Base-by-base conservation (phyloP, 1,140 invertebrate species). In the Drosophila lacteicornis region DNA sequence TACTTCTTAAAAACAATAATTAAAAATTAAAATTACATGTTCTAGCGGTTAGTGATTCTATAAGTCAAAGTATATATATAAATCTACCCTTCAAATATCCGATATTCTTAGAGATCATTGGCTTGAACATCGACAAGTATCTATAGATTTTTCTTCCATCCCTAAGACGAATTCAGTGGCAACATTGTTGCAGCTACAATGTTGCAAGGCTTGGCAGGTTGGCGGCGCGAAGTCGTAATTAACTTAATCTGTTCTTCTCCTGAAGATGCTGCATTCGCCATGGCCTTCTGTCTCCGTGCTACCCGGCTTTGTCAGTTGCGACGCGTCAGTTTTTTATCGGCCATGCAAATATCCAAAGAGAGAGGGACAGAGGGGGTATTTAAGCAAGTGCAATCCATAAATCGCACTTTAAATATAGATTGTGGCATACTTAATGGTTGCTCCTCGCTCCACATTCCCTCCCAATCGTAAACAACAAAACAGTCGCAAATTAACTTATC, bases 401-500 rank as follows among this genome's bases (percentile, higher is more conserved):
- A 58, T 73, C 42, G 45, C 45, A 47, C 19, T 59, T 38, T 71
- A 68, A 42, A 71, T 73, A 73, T 73, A 59, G 66, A 70, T 43
- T 58, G 67, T 59, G 69, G 38, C 40, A 67, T 67, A 70, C 62
- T 67, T 67, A 46, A 70, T 67, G 63, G 30, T 22, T 11, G 27
- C 45, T 66, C 4, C 36, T 47, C 43, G 33, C 58, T 53, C 49
- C 47, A 58, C 49, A 55, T 55, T 62, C 8, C 19, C 33, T 9
- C 9, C 19, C 49, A 38, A 27, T 11, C 65, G 62, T 69, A 70
- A 73, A 59, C 45, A 69, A 15, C n/a, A 25, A 53, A 53, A 42
- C 59, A 63, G 30, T 43, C 63, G 40, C 56, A 69, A 73, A 73
- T 73, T 59, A 59, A 51, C 69, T 71, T 73, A 75, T 75, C 71